Conservation (phyloP, 2,888 invertebrate genomes). For the Phaonia tiefii region DNA sequence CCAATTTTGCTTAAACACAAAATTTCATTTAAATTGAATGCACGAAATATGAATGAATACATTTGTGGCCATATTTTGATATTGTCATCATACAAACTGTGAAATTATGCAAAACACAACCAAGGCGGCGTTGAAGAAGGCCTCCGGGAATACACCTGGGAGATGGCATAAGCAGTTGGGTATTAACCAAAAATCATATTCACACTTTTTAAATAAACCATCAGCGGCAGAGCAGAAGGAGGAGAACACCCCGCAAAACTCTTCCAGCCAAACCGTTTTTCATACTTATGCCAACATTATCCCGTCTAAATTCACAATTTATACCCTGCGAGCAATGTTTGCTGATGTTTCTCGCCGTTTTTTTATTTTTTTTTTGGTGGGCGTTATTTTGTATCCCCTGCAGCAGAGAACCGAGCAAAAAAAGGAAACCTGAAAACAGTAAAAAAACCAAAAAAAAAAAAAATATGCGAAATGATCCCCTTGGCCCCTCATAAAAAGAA, state of each 20-base stretch:
- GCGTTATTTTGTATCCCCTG: background rate
- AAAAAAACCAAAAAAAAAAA: too few species aligned
- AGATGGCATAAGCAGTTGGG: background rate
- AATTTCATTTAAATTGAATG: conserved; percentile 30
- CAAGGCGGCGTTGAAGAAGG: background rate
- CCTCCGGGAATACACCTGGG: conserved; percentile 4
- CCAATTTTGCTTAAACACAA: conserved; percentile 16
- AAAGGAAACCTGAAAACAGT: conserved; percentile 23
- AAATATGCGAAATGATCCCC: background rate
- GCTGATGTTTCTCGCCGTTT: background rate
- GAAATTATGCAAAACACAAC: conserved; percentile 58
- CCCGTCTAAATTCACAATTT: conserved; percentile 43
- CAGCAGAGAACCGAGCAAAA: background rate
- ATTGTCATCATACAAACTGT: conserved; percentile 39
- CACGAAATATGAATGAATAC: conserved; percentile 42
- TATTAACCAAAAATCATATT: conserved; percentile 16
- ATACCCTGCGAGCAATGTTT: conserved; percentile 40
- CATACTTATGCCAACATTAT: conserved; percentile 41
- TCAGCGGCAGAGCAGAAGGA: background rate
- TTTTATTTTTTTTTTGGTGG: background rate
- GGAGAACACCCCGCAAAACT: background rate
- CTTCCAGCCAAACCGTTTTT: conserved; percentile 19
- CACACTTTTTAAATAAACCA: conserved; percentile 9
- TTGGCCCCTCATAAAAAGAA: background rate
- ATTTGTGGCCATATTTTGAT: conserved; percentile 33